Percentiles rank a stretch among this genome's conserved stretches.
phyloP scores from a whole-genome alignment of 2,113 vertebrate species.

The Thalassoma bifasciatum region DNA sequence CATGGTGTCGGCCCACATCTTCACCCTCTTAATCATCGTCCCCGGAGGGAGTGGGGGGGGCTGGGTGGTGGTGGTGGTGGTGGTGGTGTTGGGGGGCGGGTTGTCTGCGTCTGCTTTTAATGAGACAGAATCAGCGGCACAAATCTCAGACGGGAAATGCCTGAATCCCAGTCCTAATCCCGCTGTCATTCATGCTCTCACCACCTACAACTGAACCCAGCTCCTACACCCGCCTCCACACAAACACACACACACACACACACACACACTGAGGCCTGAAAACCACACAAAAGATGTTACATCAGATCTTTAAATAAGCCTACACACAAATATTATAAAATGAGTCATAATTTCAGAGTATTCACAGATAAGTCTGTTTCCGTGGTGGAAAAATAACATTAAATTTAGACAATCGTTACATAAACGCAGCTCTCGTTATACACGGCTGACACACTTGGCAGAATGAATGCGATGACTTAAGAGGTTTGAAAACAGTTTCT shows the following conservation, averaged over 20 bases:
- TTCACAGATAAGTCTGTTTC: conserved; percentile 5
- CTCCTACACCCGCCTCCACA: conserved; percentile 9
- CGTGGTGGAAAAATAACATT: background rate
- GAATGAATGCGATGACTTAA: background rate
- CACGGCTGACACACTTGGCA: background rate
- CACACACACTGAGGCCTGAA: background rate
- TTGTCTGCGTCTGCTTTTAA: conserved; percentile 7
- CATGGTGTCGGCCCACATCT: background rate
- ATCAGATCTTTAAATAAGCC: conserved; percentile 50
- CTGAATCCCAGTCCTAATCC: conserved; percentile 34
- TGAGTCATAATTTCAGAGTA: conserved; percentile 35
- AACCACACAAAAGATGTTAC: conserved; percentile 13
- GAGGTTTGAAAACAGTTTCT: background rate
- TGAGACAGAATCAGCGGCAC: conserved; percentile 12
- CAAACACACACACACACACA: no score
- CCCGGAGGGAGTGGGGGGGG: background rate
- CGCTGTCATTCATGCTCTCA: conserved; percentile 40
- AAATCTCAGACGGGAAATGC: conserved; percentile 28
- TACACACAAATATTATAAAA: conserved; percentile 31
- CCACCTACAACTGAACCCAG: conserved; percentile 25
- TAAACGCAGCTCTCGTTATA: background rate
- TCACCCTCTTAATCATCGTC: background rate
- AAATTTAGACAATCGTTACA: conserved; percentile 12
- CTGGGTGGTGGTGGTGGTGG: no score
- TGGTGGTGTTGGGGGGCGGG: no score